These are phyloP conservation scores for Apodemus agrarius DNA, from an alignment of 2,797 vertebrate species.

Conservation along the genomic window DNA sequence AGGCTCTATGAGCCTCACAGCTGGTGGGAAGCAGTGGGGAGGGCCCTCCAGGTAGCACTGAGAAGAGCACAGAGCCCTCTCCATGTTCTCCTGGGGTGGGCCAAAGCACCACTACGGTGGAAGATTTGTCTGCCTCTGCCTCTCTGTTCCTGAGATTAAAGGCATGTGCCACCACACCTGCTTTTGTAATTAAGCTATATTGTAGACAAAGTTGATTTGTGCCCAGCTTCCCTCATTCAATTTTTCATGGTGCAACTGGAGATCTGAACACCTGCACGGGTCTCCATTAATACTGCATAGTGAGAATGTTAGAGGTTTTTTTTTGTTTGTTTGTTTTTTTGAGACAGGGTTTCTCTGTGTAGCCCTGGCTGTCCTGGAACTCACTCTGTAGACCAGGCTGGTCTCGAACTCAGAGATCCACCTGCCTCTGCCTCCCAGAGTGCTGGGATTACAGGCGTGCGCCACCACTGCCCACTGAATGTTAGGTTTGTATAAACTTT, in stretches of 20 bases:
- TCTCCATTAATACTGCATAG: not conserved
- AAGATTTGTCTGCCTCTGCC: not conserved
- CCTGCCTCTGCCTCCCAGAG: no score
- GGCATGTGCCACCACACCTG: not conserved
- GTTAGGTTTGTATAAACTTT: not conserved
- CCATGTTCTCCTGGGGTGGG: no score
- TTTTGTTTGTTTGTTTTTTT: no score
- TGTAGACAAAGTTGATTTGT: conserved; percentile 29
- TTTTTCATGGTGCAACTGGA: not conserved
- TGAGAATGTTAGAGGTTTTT: no score
- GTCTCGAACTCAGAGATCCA: no score
- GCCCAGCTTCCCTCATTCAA: not conserved
- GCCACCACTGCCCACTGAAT: no score
- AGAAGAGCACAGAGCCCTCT: not conserved
- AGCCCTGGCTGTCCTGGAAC: no score
- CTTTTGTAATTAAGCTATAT: not conserved
- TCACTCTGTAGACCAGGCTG: no score
- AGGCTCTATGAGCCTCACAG: no score
- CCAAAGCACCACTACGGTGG: no score
- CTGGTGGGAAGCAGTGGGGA: not conserved
- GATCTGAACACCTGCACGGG: not conserved
- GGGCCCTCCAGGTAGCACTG: not conserved
- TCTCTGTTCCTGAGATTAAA: not conserved
- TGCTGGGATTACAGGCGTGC: no score
- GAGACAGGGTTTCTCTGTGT: no score